Evolutionary conservation across 2,113 vertebrate species (phyloP), one percentile per base, ranked within the genome.

Genomic region (Madoqua kirkii): DNA sequence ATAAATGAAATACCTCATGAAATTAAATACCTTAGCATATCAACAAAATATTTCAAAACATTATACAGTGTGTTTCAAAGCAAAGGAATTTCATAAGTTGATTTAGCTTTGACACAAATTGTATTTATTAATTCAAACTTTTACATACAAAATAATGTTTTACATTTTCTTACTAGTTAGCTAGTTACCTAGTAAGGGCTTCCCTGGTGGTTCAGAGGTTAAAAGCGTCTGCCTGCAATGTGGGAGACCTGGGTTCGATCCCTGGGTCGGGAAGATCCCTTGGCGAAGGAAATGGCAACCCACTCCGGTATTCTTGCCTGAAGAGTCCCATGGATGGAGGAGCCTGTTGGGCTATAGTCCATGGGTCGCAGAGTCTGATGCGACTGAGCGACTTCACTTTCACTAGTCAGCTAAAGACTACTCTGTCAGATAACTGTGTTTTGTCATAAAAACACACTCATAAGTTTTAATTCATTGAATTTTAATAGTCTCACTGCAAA

Each of bases 11-110:
- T 71, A 59, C 14, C 1, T 92, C 95, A 6, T 71, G 64, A 71
- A 71, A 71, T 89, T 60, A 87, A 93, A 93, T 36, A 43, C 3
- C 7, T 78, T 93, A 79, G 15, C 36, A 71, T 64, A 54, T 52
- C 48, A 60, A 55, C 10, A 91, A 93, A 91, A 36, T 87, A 83
- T 89, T 97, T 89, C 78, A 36, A 85, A 95, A 62, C 95, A 12
- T 86, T 87, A 67, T 52, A 83, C 29, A 27, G 4, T 54, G 23
- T 62, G 87, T 88, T 93, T 87, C 92, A 97, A 6, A 93, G 27
- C 23, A 88, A 85, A 90, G 16, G 11, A 9, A 74, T 91, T 92
- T 97, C 55, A 85, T 31, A 96, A 40, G 3, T 84, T 84, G 12
- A 59, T 78, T 88, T 91, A 91, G 6, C 71, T 89, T 84, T 23